These are phyloP conservation scores for Monoplex corrugatus DNA, from an alignment of 2,888 invertebrate species.

Conservation along the genomic window DNA sequence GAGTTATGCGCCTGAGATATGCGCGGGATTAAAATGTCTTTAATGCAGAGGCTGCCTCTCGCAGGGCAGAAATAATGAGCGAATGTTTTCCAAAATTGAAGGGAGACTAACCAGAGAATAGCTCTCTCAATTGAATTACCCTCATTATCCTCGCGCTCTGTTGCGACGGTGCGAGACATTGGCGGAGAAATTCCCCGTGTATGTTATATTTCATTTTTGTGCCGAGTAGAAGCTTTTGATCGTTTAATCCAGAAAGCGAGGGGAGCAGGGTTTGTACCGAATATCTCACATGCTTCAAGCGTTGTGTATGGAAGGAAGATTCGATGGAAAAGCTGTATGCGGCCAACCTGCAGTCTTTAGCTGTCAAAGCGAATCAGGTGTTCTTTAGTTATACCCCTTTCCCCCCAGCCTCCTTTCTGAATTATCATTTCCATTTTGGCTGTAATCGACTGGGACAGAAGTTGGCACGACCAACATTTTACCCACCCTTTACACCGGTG, in stretches of 20 bases:
- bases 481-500: too few relatives aligned
- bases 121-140: slow-evolving; percentile 31
- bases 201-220: neutral
- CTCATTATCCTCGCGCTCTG: slow-evolving; percentile 21
- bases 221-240: slow-evolving; percentile 35
- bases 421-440: neutral
- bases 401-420: neutral
- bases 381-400: neutral
- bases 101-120: slow-evolving; percentile 24
- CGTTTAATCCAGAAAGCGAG: neutral
- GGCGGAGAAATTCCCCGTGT: neutral
- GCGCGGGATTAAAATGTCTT: slow-evolving; percentile 47
- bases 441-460: neutral
- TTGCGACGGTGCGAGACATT: neutral
- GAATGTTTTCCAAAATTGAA: slow-evolving; percentile 44
- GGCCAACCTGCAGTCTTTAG: neutral
- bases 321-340: neutral
- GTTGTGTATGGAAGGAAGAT: neutral
- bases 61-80: slow-evolving; percentile 43
- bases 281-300: neutral
- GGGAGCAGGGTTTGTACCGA: neutral
- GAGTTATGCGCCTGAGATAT: slow-evolving; percentile 27
- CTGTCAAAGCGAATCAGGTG: neutral
- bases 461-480: too few relatives aligned
- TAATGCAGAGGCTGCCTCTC: slow-evolving; percentile 26